Base-by-base conservation (phyloP, 2,888 invertebrate species). In the Chrysina gloriosa region DNA sequence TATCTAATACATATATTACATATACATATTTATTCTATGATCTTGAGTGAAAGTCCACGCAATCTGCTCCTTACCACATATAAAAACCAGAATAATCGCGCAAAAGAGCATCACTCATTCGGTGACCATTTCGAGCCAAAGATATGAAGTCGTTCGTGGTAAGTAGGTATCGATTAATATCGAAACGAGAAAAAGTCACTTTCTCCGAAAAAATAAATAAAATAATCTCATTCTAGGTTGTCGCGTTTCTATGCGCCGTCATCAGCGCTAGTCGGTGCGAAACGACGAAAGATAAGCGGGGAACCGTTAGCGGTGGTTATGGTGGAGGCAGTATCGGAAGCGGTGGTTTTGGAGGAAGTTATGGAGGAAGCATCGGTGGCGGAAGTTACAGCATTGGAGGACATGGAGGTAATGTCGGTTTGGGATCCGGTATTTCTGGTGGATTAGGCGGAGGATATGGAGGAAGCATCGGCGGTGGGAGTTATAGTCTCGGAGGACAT, bases 391-490 rank as follows among this genome's bases (percentile, higher is more conserved):
- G 65, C 61, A 23, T 69, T 34, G 68, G 72, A 19, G 71, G 70
- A 21, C 27, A 52, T 31, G 71, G 66, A 36, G 70, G 71, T 25
- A 25, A 72, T 27, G 66, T 61, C 14, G 34, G 52, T 21, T 65
- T 68, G 9, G 67, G 67, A 3, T 68, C 52, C 80, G 65, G 80
- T 77, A 68, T 79, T 73, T 34, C 84, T 77, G 42, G 27, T 11
- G 42, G 42, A 7, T 42, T 61, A 48, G 71, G 72, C 42, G 73
- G 68, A 47, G 72, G 72, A 47, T 36, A 66, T 45, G 71, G 71
- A n/a, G 72, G 80, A 78, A 72, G 16, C 1, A 16, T 27, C 19
- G 27, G 29, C 14, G 73, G 73, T 45, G 74, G 74, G 63, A 23
- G 25, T 31, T 1, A 67, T 69, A 16, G 65, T 64, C 23, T 69